Conservation (phyloP, 2,888 invertebrate species). For the Craniophora ligustri region DNA sequence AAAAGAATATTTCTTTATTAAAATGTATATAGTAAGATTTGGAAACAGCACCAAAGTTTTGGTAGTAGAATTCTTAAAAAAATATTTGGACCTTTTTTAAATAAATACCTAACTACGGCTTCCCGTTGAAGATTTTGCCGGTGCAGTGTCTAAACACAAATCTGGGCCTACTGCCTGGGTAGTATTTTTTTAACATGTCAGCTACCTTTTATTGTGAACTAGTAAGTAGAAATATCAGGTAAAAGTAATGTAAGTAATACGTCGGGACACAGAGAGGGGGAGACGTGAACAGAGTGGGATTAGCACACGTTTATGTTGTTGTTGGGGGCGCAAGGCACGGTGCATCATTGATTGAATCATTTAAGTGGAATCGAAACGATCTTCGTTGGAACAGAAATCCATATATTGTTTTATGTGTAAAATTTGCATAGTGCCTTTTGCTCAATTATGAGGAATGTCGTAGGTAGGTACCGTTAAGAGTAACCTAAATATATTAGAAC, state of each 20-base stretch:
- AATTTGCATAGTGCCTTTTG: slow-evolving; percentile 86
- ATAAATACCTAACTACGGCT: too few relatives aligned
- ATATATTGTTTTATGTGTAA: slow-evolving; percentile 76
- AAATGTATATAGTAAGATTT: too few relatives aligned
- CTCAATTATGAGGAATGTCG: slow-evolving; percentile 79
- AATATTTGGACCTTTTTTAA: too few relatives aligned
- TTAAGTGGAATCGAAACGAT: slow-evolving; percentile 63
- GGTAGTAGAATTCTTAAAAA: too few relatives aligned
- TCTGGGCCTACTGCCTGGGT: too few relatives aligned
- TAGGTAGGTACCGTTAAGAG: slow-evolving; percentile 71
- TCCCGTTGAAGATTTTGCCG: too few relatives aligned
- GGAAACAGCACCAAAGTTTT: too few relatives aligned
- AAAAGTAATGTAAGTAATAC: slow-evolving; percentile 39
- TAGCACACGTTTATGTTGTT: slow-evolving; percentile 52
- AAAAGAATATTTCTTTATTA: too few relatives aligned
- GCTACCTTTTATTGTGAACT: slow-evolving; percentile 46
- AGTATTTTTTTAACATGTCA: slow-evolving; percentile 61
- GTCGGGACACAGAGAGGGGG: slow-evolving; percentile 33
- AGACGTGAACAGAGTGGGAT: slow-evolving; percentile 31
- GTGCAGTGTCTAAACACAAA: too few relatives aligned
- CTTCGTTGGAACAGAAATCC: slow-evolving; percentile 72
- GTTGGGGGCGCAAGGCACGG: slow-evolving; percentile 81
- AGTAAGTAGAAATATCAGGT: slow-evolving; percentile 31
- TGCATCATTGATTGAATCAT: slow-evolving; percentile 70
- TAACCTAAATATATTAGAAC: slow-evolving; percentile 69